Conservation (phyloP, 2,888 invertebrate genomes). For the Polymixis lichenea region DNA sequence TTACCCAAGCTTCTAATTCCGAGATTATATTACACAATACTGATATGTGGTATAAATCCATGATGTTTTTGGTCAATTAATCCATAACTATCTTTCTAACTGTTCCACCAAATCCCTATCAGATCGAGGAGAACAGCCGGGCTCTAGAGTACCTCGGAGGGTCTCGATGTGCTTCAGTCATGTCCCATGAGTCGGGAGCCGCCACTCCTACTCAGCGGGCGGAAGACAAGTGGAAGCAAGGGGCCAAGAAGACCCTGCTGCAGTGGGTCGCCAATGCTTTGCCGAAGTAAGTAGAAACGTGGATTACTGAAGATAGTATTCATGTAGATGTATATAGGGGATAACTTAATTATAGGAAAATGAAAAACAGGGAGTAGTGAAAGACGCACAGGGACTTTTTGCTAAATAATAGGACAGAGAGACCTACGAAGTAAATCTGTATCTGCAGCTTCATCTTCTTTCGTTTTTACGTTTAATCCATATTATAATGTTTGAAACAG, state of each 20-base stretch:
- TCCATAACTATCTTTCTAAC: not conserved
- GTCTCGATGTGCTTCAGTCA: constrained; percentile 94
- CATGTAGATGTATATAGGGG: not conserved
- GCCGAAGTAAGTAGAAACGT: constrained; percentile 85
- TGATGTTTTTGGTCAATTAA: not conserved
- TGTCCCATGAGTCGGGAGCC: constrained; percentile 95
- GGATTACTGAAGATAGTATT: not conserved
- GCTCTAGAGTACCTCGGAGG: constrained; percentile 96
- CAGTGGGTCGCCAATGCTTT: constrained; percentile 98
- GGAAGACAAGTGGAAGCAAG: constrained; percentile 95
- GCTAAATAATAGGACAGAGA: no score
- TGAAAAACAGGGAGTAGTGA: no score
- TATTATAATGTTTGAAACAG: no score
- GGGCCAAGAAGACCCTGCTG: constrained; percentile 97
- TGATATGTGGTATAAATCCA: not conserved
- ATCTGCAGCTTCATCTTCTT: not conserved
- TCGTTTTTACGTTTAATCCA: no score
- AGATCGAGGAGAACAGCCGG: constrained; percentile 99
- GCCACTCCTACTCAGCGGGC: constrained; percentile 90
- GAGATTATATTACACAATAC: constrained; percentile 1
- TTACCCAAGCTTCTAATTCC: constrained; percentile 19
- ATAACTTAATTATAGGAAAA: no score
- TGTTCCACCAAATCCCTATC: constrained; percentile 48
- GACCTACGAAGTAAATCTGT: not conserved
- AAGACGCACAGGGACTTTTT: not conserved